Conservation (phyloP, 2,113 vertebrate species). For the Struthio camelus region DNA sequence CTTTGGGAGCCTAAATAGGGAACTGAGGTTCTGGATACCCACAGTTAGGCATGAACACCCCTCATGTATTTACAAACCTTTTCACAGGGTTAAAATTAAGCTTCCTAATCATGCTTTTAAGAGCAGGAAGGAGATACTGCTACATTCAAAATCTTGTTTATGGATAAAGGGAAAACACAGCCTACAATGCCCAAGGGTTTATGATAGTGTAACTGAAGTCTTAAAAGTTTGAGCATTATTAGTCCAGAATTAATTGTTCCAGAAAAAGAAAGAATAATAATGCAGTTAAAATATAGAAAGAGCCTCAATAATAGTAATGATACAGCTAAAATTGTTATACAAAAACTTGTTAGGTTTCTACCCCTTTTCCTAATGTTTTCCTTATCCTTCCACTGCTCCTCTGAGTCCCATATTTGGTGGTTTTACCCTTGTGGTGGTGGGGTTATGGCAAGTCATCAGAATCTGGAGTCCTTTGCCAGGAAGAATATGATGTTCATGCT, state of each 20-base stretch:
- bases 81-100: background rate
- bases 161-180: background rate
- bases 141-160: background rate
- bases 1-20: background rate
- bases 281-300: background rate
- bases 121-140: background rate
- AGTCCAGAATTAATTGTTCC: background rate
- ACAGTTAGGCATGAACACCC: background rate
- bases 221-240: background rate
- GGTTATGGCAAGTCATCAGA: fast-evolving
- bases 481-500: background rate
- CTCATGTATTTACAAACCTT: background rate
- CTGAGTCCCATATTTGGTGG: background rate
- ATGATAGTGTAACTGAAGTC: background rate
- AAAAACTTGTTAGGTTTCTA: background rate
- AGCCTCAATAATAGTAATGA: background rate
- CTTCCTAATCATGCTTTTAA: background rate
- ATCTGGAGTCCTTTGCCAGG: background rate
- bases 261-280: background rate
- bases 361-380: background rate
- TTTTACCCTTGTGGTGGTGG: background rate
- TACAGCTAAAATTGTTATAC: background rate
- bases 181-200: background rate
- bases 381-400: background rate
- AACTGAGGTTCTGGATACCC: background rate